Evolutionary conservation across 2,888 invertebrate species (phyloP).

Genomic region (Sinohyriopsis cumingii): DNA sequence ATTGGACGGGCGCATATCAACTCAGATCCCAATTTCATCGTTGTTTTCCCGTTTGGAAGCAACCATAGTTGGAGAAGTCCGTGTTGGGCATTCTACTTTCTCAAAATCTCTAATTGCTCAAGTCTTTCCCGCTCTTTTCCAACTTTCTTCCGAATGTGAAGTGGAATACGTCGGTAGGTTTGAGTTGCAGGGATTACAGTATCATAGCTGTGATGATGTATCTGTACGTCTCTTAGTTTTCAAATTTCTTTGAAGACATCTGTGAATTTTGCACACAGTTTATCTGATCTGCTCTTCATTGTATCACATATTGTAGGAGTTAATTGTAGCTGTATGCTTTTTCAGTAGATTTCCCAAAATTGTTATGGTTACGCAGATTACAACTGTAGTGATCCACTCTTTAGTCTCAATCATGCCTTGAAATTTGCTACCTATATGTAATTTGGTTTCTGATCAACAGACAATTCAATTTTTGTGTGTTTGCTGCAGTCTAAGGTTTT

Average conservation of each 20-base stretch:
- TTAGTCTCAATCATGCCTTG: constrained; percentile 3
- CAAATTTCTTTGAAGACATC: constrained; percentile 19
- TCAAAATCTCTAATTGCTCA: constrained; percentile 34
- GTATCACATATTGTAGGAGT: constrained; percentile 1
- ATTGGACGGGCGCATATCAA: constrained; percentile 41
- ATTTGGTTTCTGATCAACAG: constrained; percentile 4
- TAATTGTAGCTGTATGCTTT: constrained; percentile 7
- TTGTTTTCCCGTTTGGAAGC: constrained; percentile 37
- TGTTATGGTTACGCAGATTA: constrained; percentile 3
- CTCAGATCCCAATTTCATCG: constrained; percentile 33
- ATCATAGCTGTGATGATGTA: constrained; percentile 31
- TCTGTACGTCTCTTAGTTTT: constrained; percentile 22
- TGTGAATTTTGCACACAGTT: not conserved
- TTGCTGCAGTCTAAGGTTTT: not conserved
- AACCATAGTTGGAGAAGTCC: constrained; percentile 43
- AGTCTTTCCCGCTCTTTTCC: constrained; percentile 38
- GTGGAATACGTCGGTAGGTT: constrained; percentile 33
- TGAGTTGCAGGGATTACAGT: constrained; percentile 26
- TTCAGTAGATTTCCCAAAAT: constrained; percentile 3
- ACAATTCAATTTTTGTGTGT: constrained; percentile 1
- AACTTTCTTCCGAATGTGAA: constrained; percentile 36
- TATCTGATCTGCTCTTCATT: too few relatives aligned
- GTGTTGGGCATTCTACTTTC: constrained; percentile 10
- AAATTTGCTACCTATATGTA: not conserved
- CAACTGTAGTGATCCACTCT: too few relatives aligned